These are phyloP conservation scores for Calliphora vicina DNA, from an alignment of 1,140 invertebrate genomes.

Conservation along the genomic window DNA sequence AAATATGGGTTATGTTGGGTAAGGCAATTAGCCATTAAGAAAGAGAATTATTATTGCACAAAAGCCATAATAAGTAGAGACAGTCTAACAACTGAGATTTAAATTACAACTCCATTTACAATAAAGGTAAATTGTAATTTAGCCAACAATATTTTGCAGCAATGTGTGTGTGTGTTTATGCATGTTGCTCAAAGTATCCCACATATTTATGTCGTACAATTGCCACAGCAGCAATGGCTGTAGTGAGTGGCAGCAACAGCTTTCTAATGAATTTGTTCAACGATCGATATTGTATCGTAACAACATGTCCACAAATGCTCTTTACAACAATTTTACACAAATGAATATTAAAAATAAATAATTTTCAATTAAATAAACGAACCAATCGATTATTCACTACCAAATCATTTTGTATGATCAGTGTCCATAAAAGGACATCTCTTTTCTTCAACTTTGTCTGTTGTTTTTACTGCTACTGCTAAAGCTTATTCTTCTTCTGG, in stretches of 20 bases:
- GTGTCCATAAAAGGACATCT: slow-evolving; percentile 30
- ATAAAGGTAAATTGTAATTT: background rate
- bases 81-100: background rate
- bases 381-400: slow-evolving; percentile 3
- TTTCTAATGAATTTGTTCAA: slow-evolving; percentile 14
- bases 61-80: background rate
- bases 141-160: too few relatives aligned
- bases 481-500: background rate
- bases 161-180: background rate
- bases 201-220: background rate
- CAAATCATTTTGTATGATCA: slow-evolving; percentile 34
- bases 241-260: background rate
- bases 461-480: background rate
- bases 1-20: too few relatives aligned
- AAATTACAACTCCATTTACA: background rate
- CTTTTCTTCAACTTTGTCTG: background rate
- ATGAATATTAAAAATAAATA: slow-evolving; percentile 34
- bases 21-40: background rate
- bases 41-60: background rate
- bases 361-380: slow-evolving; percentile 32
- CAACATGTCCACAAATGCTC: background rate
- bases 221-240: background rate
- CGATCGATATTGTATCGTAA: background rate
- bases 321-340: background rate
- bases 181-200: background rate